These are phyloP conservation scores for Myxocyprinus asiaticus DNA, from an alignment of 2,113 vertebrate genomes.

Conservation along the genomic window DNA sequence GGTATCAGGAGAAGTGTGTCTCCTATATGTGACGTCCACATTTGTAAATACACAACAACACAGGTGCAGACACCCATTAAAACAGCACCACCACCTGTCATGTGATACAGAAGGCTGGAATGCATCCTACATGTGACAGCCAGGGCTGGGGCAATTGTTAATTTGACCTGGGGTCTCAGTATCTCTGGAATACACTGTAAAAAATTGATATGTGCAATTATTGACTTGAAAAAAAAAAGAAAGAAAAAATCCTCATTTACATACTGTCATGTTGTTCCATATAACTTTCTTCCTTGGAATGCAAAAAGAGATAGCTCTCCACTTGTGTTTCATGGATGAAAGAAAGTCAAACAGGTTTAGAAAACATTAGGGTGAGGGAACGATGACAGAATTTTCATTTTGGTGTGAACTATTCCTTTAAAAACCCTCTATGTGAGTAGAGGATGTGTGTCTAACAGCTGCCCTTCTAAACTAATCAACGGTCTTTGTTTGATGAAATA, in stretches of 20 bases:
- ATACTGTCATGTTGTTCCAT: too few relatives aligned
- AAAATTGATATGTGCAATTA: background rate
- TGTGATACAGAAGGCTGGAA: conserved; percentile 28
- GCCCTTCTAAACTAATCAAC: conserved; percentile 24
- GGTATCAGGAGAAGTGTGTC: background rate
- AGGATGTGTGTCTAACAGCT: conserved; percentile 11
- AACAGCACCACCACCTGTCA: conserved; percentile 38
- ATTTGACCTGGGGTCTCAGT: background rate
- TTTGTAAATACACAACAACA: conserved; percentile 24
- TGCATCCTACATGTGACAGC: conserved; percentile 4
- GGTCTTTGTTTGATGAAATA: conserved; percentile 1
- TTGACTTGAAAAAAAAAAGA: too few relatives aligned
- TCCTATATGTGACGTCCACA: conserved; percentile 1
- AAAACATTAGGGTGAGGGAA: too few relatives aligned
- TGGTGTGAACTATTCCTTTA: too few relatives aligned
- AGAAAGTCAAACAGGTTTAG: too few relatives aligned
- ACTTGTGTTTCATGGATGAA: too few relatives aligned
- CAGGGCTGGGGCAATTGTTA: background rate
- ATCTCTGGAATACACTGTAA: conserved; percentile 34
- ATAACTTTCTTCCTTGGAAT: too few relatives aligned
- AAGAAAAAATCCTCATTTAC: too few relatives aligned
- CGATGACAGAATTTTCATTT: too few relatives aligned
- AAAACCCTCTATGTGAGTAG: background rate
- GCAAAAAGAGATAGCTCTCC: too few relatives aligned
- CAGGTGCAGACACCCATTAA: conserved; percentile 27